Evolutionary conservation across 2,888 invertebrate genomes (phyloP), one percentile per base, ranked within the genome.

Genomic region (Drosophila suboccidentalis): DNA sequence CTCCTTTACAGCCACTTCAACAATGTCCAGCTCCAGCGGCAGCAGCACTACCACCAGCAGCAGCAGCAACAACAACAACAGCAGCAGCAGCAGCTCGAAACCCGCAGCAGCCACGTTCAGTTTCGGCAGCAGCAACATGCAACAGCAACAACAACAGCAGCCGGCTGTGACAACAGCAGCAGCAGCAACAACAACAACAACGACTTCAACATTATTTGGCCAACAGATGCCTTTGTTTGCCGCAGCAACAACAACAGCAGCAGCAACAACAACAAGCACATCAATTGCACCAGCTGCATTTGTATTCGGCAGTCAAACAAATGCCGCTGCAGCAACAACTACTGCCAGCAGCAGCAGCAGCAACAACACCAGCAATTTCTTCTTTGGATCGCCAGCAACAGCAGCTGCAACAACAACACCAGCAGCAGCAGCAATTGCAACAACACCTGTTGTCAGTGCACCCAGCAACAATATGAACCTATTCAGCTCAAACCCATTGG

Each of bases 11-110:
- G 26, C 61, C 34, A 59, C 41, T 8, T 47, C 73, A 10, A 47
- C 65, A 11, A 76, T 80, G n/a, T 55, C 41, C n/a, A 54, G 34
- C 41, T 22, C 15, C 39, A 54, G 19, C 32, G 44, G 17, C 69
- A 68, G 34, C 47, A 43, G 17, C 60, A 61, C 19, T 47, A 54
- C 3, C 58, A 49, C 32, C 51, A 53, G 5, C 47, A 62, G n/a
- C n/a, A 44, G 10, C 32, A 54, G 11, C 60, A 41, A 10, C 39
- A 29, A 26, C 26, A 43, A 17, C 43, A 58, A 4, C 51, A 58
- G 44, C 64, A 47, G 17, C 63, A 69, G 11, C 44, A 64, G 19
- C 49, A 34, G 32, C 22, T 15, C 15, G 8, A 58, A 38, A 11
- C 60, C 51, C 1, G 29, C 32, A 39, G 46, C 38, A 19, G 1